Evolutionary conservation across 2,888 invertebrate species (phyloP), one percentile per base, ranked within the genome.

Genomic region (Drosophila niveifrons): DNA sequence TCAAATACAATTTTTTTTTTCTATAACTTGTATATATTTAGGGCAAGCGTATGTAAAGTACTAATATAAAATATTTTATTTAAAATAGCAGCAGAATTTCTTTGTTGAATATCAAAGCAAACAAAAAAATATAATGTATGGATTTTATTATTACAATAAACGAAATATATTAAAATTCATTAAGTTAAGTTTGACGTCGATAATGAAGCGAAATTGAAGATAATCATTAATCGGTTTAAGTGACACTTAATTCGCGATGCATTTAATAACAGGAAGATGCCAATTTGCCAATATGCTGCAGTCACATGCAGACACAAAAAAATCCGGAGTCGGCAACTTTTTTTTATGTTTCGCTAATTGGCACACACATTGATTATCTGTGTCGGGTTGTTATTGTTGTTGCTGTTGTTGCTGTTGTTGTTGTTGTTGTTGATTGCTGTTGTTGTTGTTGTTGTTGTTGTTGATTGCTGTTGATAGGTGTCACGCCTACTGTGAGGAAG

Each of bases 361-460:
- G n/a, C 36, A 36, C 36, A 36, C 36, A 36, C 36, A 36, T 36
- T 36, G 36, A 36, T 36, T 36, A 36, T 36, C 36, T 36, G n/a
- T 36, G 36, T n/a, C 6, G 4, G 4, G 36, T 36, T 36, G 31
- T 31, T 31, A 9, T 31, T 31, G 31, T 2, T 2, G 31, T 10
- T 29, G 29, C n/a, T n/a, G n/a, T n/a, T n/a, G n/a, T n/a, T n/a
- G n/a, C n/a, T 34, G 34, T 11, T 31, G 31, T 2, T 34, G 34
- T 11, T 34, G 34, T 3, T 34, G 34, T 11, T 34, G 10, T 3
- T 34, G 11, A 31, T 31, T 31, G 8, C 29, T 31, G 29, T 28
- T 28, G 31, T 10, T 34, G 34, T 11, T 31, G 31, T 2, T 34
- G 34, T 11, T 34, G 34, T 3, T 34, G 34, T 11, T 34, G 10